These are phyloP conservation scores for Helicoverpa zea DNA, from an alignment of 1,140 invertebrate genomes.

Conservation along the genomic window DNA sequence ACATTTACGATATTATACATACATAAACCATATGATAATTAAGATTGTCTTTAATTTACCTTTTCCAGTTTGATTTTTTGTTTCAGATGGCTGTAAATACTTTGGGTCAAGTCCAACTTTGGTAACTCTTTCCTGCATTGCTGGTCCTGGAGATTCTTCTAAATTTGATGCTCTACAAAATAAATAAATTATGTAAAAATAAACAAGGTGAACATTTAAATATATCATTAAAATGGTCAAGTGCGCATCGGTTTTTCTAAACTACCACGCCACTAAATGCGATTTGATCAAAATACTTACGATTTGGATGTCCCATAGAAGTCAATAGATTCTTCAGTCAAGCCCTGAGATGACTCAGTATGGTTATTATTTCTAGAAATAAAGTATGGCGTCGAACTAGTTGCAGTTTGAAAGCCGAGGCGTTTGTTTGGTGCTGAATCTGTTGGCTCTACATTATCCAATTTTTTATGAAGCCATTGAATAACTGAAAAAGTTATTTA, in stretches of 20 bases:
- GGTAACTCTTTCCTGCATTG: conserved; percentile 46
- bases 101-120: conserved; percentile 80
- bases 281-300: conserved; percentile 62
- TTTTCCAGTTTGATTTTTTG: conserved; percentile 61
- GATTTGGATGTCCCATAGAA: conserved; percentile 81
- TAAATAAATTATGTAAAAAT: conserved; percentile 50
- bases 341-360: conserved; percentile 61
- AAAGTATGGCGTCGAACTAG: conserved; percentile 80
- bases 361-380: conserved; percentile 61
- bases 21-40: background rate
- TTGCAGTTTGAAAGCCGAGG: conserved; percentile 60
- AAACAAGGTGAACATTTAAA: background rate
- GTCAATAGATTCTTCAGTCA: conserved; percentile 79
- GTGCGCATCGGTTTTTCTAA: no score
- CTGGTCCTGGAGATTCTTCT: conserved; percentile 67
- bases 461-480: conserved; percentile 85
- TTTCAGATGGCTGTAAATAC: conserved; percentile 77
- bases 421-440: conserved; percentile 56
- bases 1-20: background rate
- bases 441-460: conserved; percentile 67
- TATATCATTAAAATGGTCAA: background rate
- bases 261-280: background rate
- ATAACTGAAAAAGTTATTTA: conserved; percentile 73
- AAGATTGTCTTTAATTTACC: conserved; percentile 49
- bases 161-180: conserved; percentile 67